These are phyloP conservation scores for Mesochorus sp. DNA, from an alignment of 2,888 invertebrate species.

Conservation along the genomic window DNA sequence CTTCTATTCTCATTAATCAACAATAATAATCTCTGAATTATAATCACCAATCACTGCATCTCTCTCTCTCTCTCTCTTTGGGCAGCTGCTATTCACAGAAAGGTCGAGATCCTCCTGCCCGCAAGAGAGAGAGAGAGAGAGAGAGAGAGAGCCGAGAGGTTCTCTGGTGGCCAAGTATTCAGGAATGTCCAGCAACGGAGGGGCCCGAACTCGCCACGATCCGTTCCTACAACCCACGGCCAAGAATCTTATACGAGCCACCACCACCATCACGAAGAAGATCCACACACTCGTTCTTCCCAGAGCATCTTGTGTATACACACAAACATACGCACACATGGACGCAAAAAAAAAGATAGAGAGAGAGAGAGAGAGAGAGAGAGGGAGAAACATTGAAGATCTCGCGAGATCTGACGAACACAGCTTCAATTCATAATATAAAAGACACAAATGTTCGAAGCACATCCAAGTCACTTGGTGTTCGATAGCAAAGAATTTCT, in stretches of 20 bases:
- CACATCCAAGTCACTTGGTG: too few species aligned
- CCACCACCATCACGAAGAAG: background rate
- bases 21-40: slow-evolving; percentile 53
- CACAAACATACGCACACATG: background rate
- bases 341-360: background rate
- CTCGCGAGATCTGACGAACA: too few species aligned
- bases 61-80: slow-evolving; percentile 10
- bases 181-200: slow-evolving; percentile 63
- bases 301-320: background rate
- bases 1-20: slow-evolving; percentile 31
- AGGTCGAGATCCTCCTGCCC: slow-evolving; percentile 60
- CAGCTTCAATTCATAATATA: too few species aligned
- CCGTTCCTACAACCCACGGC: slow-evolving; percentile 55
- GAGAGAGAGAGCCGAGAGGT: slow-evolving; percentile 8
- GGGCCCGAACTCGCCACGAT: slow-evolving; percentile 60
- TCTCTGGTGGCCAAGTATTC: slow-evolving; percentile 61
- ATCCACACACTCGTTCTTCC: background rate
- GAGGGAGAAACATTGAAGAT: too few species aligned
- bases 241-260: slow-evolving; percentile 21
- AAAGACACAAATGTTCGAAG: too few species aligned
- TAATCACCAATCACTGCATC: slow-evolving; percentile 38
- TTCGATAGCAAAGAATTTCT: too few species aligned
- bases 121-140: background rate
- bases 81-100: slow-evolving; percentile 62
- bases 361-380: background rate